Evolutionary conservation across 1,140 invertebrate species (phyloP).

Genomic region (Whitmania pigra): DNA sequence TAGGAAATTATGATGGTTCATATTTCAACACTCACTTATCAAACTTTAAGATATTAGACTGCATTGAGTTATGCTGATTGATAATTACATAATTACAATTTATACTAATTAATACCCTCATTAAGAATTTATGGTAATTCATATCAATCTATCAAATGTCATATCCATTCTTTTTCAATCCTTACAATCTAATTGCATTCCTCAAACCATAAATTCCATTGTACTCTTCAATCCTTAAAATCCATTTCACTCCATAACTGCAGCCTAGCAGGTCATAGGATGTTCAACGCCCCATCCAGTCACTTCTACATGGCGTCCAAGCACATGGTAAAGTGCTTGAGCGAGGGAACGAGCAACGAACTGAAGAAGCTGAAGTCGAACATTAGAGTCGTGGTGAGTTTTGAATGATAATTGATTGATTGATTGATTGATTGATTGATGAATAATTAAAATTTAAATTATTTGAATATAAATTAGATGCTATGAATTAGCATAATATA

Average conservation of each 20-base stretch:
- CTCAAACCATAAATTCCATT: background rate
- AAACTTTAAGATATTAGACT: too few species aligned
- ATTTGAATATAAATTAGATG: too few species aligned
- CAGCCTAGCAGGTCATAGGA: constrained; percentile 39
- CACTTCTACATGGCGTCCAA: constrained; percentile 57
- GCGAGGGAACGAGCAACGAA: constrained; percentile 53
- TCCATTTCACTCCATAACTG: too few species aligned
- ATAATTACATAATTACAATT: background rate
- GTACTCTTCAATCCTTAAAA: too few species aligned
- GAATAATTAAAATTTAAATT: background rate
- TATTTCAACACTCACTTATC: background rate
- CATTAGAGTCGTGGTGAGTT: constrained; percentile 50
- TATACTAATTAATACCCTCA: background rate
- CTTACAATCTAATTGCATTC: background rate
- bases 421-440: background rate
- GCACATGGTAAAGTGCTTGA: constrained; percentile 55
- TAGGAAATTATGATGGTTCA: too few species aligned
- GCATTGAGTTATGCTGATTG: too few species aligned
- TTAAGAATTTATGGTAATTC: background rate
- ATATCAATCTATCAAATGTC: background rate
- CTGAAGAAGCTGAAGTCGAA: constrained; percentile 47
- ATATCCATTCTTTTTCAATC: too few species aligned
- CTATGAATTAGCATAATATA: too few species aligned
- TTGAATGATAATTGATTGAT: background rate
- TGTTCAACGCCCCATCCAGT: constrained; percentile 19